Percentiles rank a stretch among this genome's conserved stretches.
Evolutionary conservation across 2,113 vertebrate genomes (phyloP).

Genomic region (Nannobrachium achirus): DNA sequence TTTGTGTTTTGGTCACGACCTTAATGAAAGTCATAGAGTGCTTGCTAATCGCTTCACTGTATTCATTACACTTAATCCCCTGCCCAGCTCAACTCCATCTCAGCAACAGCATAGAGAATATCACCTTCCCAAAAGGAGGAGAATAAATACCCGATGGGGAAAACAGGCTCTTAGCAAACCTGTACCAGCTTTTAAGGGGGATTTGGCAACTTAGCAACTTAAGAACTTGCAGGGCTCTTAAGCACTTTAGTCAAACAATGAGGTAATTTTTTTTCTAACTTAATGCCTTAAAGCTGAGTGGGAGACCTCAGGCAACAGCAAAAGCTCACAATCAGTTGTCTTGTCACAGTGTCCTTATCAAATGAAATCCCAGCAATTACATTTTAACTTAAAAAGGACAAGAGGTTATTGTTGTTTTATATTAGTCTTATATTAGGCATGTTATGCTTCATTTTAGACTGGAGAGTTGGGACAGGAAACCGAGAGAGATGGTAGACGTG

Average conservation of each 20-base stretch:
- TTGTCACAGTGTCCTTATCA: no score
- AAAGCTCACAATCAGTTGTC: no score
- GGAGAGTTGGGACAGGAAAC: no score
- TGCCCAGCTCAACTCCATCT: neutral
- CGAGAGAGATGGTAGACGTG: no score
- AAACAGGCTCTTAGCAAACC: constrained; percentile 6
- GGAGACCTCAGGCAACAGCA: no score
- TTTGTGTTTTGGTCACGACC: constrained; percentile 1
- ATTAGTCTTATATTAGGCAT: no score
- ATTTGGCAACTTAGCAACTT: constrained; percentile 20
- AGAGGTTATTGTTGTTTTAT: no score
- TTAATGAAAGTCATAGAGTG: constrained; percentile 29
- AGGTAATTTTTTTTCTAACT: no score
- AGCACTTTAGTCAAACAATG: constrained; percentile 17
- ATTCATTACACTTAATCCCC: constrained; percentile 59
- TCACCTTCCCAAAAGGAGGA: neutral
- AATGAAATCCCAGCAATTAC: no score
- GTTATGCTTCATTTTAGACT: no score
- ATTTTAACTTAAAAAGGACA: no score
- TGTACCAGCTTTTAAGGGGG: neutral
- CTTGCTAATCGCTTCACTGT: constrained; percentile 44
- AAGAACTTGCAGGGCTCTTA: constrained; percentile 6
- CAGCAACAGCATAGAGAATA: neutral
- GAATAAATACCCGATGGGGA: neutral
- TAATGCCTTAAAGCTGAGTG: no score